Conservation (phyloP, 1,140 invertebrate species). For the Oryzaephilus surinamensis region DNA sequence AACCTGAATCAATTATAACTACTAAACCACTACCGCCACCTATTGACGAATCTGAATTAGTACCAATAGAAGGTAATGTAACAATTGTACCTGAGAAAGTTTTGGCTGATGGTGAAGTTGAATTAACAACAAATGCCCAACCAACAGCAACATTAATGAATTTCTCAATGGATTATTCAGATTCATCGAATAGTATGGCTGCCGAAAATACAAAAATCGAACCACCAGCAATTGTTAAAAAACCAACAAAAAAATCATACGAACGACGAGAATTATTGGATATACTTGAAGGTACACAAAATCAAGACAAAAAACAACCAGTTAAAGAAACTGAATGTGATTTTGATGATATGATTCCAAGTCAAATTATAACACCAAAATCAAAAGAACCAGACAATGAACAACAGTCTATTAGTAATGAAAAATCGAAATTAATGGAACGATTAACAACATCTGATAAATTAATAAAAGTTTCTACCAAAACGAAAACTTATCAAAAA, state of each 20-base stretch:
- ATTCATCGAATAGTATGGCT: constrained; percentile 3
- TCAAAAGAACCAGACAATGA: constrained; percentile 4
- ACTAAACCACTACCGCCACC: constrained; percentile 1
- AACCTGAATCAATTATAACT: constrained; percentile 4
- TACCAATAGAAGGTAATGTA: constrained; percentile 27
- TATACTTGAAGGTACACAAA: constrained; percentile 19
- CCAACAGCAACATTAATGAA: constrained; percentile 19
- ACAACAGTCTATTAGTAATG: not conserved
- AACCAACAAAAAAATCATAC: constrained; percentile 11
- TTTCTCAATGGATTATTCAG: constrained; percentile 30
- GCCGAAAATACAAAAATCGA: constrained; percentile 16
- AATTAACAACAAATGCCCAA: constrained; percentile 25
- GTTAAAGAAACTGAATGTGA: constrained; percentile 16
- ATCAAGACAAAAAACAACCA: constrained; percentile 4
- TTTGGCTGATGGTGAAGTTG: constrained; percentile 31
- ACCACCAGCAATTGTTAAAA: not conserved
- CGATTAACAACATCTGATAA: constrained; percentile 15
- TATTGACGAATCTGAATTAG: constrained; percentile 19
- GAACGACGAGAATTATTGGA: constrained; percentile 13
- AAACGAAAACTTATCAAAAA: no score
- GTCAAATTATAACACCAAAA: constrained; percentile 23
- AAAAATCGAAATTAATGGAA: constrained; percentile 20
- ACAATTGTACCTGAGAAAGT: constrained; percentile 32
- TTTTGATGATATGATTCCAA: constrained; percentile 26
- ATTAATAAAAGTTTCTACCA: constrained; percentile 28